Evolutionary conservation across 2,797 vertebrate genomes (phyloP).

Genomic region (Sparidentex hasta): DNA sequence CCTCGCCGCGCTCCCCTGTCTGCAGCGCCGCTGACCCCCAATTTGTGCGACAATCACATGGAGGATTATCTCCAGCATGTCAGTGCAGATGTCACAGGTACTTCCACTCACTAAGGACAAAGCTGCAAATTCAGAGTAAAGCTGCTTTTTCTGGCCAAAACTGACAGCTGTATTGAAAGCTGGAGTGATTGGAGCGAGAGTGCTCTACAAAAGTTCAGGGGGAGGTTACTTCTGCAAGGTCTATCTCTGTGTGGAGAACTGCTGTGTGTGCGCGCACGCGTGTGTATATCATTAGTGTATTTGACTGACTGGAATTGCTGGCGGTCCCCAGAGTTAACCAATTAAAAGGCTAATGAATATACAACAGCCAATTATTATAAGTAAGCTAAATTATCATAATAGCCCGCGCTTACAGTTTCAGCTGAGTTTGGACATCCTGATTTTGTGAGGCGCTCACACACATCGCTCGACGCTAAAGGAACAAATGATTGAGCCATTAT

Average conservation of each 20-base stretch:
- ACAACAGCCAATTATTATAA: slow-evolving; percentile 86
- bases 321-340: slow-evolving; percentile 82
- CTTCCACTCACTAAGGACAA: slow-evolving; percentile 73
- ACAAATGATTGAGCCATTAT: slow-evolving; percentile 31
- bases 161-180: slow-evolving; percentile 77
- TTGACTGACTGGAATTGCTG: slow-evolving; percentile 80
- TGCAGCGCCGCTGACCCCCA: slow-evolving; percentile 90
- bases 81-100: slow-evolving; percentile 93
- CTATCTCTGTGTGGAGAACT: slow-evolving; percentile 51
- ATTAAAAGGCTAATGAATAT: slow-evolving; percentile 88
- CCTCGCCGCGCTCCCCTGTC: slow-evolving; percentile 87
- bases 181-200: slow-evolving; percentile 59
- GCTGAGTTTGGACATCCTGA: slow-evolving; percentile 61
- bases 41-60: slow-evolving; percentile 92
- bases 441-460: slow-evolving; percentile 28
- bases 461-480: slow-evolving; percentile 13
- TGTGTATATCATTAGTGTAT: slow-evolving; percentile 77
- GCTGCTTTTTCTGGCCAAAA: slow-evolving; percentile 70
- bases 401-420: slow-evolving; percentile 67
- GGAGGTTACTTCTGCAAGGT: slow-evolving; percentile 69
- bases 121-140: slow-evolving; percentile 69
- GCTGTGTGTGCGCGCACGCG: slow-evolving; percentile 38
- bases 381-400: slow-evolving; percentile 83
- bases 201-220: slow-evolving; percentile 73
- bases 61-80: slow-evolving; percentile 87